phyloP scores from a whole-genome alignment of 1,140 invertebrate genomes.

The Drosophila subobscura region DNA sequence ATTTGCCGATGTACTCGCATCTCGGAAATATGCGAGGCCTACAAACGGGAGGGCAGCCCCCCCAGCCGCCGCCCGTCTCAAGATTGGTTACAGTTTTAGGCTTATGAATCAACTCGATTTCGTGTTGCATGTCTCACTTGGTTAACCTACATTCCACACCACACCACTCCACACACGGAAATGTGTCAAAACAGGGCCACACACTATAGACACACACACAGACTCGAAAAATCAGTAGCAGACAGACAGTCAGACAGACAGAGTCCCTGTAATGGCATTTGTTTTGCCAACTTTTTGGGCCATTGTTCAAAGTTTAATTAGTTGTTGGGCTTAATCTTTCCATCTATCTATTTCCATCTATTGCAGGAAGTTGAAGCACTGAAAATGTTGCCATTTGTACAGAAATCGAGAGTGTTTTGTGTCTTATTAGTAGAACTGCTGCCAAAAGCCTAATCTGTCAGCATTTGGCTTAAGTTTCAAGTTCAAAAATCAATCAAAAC shows the following conservation, averaged over 20 bases:
- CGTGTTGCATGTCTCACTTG: slow-evolving; percentile 54
- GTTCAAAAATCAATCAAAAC: background rate
- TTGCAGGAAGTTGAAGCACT: slow-evolving; percentile 16
- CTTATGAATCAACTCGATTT: slow-evolving; percentile 67
- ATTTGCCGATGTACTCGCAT: slow-evolving; percentile 71
- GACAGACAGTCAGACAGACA: slow-evolving; percentile 7
- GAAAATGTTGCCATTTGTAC: background rate
- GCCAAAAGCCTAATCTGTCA: background rate
- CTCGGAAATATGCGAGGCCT: slow-evolving; percentile 32
- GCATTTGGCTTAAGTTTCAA: slow-evolving; percentile 5
- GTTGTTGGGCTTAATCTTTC: slow-evolving; percentile 61
- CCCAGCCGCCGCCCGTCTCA: slow-evolving; percentile 17
- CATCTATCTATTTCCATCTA: slow-evolving; percentile 6
- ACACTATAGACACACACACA: slow-evolving; percentile 14
- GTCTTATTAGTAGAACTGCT: slow-evolving; percentile 11
- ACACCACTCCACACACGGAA: slow-evolving; percentile 7
- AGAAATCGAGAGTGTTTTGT: slow-evolving; percentile 34
- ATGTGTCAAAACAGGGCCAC: slow-evolving; percentile 59
- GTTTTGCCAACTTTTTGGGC: slow-evolving; percentile 71
- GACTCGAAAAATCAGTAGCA: slow-evolving; percentile 25
- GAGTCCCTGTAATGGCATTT: slow-evolving; percentile 65
- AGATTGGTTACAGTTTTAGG: slow-evolving; percentile 75
- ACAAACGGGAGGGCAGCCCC: slow-evolving; percentile 9
- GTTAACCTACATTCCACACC: slow-evolving; percentile 59
- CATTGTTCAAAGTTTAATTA: slow-evolving; percentile 77